These are phyloP conservation scores for Anolis apletophallus DNA, from an alignment of 2,797 vertebrate species.

Conservation along the genomic window DNA sequence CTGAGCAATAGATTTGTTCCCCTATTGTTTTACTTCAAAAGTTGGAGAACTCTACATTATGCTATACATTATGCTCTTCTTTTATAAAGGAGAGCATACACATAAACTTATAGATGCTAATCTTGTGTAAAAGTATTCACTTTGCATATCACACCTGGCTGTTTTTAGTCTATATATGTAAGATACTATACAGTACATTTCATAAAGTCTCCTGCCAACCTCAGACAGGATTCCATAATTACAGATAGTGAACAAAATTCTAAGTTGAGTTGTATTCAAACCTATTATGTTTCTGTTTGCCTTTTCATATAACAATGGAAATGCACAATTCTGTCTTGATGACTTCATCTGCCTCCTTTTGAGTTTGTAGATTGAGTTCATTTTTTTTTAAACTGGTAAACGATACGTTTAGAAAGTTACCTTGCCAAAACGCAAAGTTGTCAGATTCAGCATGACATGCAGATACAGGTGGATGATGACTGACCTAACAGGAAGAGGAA, in stretches of 20 bases:
- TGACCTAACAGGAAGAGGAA: constrained; percentile 85
- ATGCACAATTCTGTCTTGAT: not conserved
- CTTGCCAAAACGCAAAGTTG: constrained; percentile 97
- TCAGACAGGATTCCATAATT: not conserved
- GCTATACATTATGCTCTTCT: not conserved
- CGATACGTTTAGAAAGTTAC: constrained; percentile 76
- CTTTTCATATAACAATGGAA: not conserved
- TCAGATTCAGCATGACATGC: constrained; percentile 95
- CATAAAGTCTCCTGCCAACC: not conserved
- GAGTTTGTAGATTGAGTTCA: not conserved
- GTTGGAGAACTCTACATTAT: not conserved
- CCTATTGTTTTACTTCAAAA: not conserved
- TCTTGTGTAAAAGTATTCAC: not conserved
- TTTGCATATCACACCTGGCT: not conserved
- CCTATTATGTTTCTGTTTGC: not conserved
- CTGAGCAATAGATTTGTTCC: not conserved
- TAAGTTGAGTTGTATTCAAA: not conserved
- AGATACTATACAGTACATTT: not conserved
- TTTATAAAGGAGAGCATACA: not conserved
- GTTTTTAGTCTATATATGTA: not conserved
- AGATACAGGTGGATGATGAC: constrained; percentile 97
- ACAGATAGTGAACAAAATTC: not conserved
- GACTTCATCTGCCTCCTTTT: not conserved
- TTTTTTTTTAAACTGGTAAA: constrained; percentile 30
- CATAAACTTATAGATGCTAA: not conserved